phyloP scores from a whole-genome alignment of 2,888 invertebrate genomes.

The Opisthograptis luteolata region DNA sequence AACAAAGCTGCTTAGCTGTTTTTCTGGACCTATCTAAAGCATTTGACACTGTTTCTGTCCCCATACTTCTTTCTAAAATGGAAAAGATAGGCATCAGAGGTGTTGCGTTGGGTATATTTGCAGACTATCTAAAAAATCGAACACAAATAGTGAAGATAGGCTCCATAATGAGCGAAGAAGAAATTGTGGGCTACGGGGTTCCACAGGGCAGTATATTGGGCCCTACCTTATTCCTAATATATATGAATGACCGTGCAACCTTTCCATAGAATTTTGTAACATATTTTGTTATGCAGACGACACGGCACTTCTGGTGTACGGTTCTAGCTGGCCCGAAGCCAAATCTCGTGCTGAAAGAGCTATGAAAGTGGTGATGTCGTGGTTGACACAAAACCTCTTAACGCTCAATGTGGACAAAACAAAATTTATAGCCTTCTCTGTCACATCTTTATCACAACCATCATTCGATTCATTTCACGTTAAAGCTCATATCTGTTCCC shows the following conservation, averaged over 20 bases:
- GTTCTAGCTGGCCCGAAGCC: background rate
- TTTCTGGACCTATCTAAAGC: too few relatives aligned
- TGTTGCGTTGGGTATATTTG: background rate
- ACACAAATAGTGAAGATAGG: slow-evolving; percentile 8
- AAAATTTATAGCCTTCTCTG: background rate
- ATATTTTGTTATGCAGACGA: slow-evolving; percentile 16
- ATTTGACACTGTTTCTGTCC: too few relatives aligned
- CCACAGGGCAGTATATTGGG: slow-evolving; percentile 20
- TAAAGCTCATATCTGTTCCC: background rate
- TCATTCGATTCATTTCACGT: background rate
- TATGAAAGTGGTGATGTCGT: background rate
- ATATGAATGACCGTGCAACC: background rate
- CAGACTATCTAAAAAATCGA: slow-evolving; percentile 5
- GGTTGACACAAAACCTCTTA: slow-evolving; percentile 1
- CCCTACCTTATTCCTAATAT: too few relatives aligned
- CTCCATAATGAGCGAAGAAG: background rate
- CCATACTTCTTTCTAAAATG: background rate
- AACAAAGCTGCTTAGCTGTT: background rate
- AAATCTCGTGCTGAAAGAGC: background rate
- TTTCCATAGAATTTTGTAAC: slow-evolving; percentile 1
- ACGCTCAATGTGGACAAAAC: slow-evolving; percentile 10
- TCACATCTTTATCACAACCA: background rate
- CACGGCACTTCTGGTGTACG: slow-evolving; percentile 10
- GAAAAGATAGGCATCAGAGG: background rate
- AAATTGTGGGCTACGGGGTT: slow-evolving; percentile 9